Evolutionary conservation across 2,888 invertebrate species (phyloP).

Genomic region (Catocala sponsa): DNA sequence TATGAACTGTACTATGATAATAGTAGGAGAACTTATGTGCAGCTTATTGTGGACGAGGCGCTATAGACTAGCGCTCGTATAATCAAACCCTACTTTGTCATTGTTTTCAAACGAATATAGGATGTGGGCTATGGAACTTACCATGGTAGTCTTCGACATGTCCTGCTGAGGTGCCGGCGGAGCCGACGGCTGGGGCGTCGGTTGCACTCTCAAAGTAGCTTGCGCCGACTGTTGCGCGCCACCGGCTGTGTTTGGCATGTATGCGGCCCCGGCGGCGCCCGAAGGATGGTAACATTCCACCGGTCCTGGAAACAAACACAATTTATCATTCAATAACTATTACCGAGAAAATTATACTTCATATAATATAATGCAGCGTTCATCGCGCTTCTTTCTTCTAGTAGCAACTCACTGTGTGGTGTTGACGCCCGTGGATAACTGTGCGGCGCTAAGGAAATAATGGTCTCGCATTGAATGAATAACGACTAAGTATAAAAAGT

Average conservation of each 20-base stretch:
- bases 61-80: too few relatives aligned
- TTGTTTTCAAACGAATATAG: too few relatives aligned
- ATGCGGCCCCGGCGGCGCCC: slow-evolving; percentile 70
- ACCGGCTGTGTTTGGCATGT: slow-evolving; percentile 70
- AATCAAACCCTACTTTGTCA: too few relatives aligned
- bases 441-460: slow-evolving; percentile 75
- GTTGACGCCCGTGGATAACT: slow-evolving; percentile 86
- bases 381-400: slow-evolving; percentile 9
- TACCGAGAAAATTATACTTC: too few relatives aligned
- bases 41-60: too few relatives aligned
- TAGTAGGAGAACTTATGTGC: too few relatives aligned
- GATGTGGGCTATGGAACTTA: slow-evolving; percentile 32
- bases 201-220: slow-evolving; percentile 70
- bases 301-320: slow-evolving; percentile 65
- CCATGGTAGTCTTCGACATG: slow-evolving; percentile 79
- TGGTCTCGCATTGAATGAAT: slow-evolving; percentile 4
- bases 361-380: too few relatives aligned
- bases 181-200: slow-evolving; percentile 76
- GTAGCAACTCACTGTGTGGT: slow-evolving; percentile 81
- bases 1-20: too few relatives aligned
- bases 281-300: slow-evolving; percentile 81
- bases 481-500: not conserved
- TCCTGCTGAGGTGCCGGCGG: slow-evolving; percentile 80
- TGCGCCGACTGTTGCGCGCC: slow-evolving; percentile 71
- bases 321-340: not conserved